Evolutionary conservation across 2,113 vertebrate genomes (phyloP).

Genomic region (Eudyptes chrysolophus): DNA sequence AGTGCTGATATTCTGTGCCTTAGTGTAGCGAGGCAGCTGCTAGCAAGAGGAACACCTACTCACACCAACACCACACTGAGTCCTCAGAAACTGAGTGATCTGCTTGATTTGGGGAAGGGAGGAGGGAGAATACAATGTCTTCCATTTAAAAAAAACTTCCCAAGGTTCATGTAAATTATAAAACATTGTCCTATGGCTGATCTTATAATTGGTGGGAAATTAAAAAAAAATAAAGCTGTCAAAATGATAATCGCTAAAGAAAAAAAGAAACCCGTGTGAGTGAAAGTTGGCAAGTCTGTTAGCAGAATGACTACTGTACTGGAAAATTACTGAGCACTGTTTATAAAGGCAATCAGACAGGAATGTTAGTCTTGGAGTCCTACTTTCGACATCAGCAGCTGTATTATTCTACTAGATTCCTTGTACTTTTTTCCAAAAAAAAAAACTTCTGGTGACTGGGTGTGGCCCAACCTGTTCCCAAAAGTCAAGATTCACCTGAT

Average conservation of each 20-base stretch:
- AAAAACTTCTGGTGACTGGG: constrained; percentile 44
- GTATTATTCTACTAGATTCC: constrained; percentile 70
- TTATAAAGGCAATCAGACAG: constrained; percentile 69
- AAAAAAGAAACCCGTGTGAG: constrained; percentile 50
- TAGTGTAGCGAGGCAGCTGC: neutral
- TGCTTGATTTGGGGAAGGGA: neutral
- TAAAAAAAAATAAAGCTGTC: neutral
- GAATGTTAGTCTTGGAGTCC: constrained; percentile 77
- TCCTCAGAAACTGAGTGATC: neutral
- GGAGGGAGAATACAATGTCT: neutral
- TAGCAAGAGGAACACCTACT: neutral
- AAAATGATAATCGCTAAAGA: constrained; percentile 25
- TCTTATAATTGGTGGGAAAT: neutral
- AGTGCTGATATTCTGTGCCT: neutral
- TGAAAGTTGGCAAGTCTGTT: constrained; percentile 50
- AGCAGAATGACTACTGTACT: constrained; percentile 74
- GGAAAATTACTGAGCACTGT: constrained; percentile 73
- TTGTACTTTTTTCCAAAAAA: constrained; percentile 26
- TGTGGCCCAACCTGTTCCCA: constrained; percentile 72
- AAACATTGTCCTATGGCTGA: neutral
- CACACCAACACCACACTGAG: neutral
- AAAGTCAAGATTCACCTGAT: constrained; percentile 58
- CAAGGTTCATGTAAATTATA: neutral
- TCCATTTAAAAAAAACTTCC: neutral
- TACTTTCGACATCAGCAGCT: constrained; percentile 70